Conservation (phyloP, 2,888 invertebrate species). For the Drosophila anomelani region DNA sequence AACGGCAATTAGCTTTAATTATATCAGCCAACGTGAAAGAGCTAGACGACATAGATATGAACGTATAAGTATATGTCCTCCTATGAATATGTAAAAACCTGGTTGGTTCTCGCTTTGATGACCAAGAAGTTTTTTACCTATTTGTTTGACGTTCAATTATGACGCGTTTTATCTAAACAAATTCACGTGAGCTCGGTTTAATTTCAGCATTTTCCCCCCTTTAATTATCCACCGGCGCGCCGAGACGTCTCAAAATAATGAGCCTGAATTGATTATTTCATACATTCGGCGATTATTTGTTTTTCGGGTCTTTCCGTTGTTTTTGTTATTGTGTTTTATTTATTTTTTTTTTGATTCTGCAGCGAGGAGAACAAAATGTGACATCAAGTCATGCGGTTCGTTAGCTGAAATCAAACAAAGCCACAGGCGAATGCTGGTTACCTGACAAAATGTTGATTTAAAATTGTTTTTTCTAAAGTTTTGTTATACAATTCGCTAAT, state of each 20-base stretch:
- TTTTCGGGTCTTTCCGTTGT: slow-evolving; percentile 36
- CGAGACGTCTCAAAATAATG: slow-evolving; percentile 51
- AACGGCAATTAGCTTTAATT: slow-evolving; percentile 66
- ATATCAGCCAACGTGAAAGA: slow-evolving; percentile 32
- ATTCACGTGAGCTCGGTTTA: slow-evolving; percentile 70
- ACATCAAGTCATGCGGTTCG: slow-evolving; percentile 61
- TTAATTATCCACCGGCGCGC: slow-evolving; percentile 27
- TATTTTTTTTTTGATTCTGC: slow-evolving; percentile 17
- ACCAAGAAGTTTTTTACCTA: slow-evolving; percentile 32
- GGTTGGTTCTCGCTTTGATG: slow-evolving; percentile 46
- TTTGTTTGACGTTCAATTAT: slow-evolving; percentile 52
- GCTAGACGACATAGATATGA: slow-evolving; percentile 20
- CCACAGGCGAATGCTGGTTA: slow-evolving; percentile 23
- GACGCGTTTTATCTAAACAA: slow-evolving; percentile 75
- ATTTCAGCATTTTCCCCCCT: slow-evolving; percentile 7
- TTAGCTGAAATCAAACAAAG: slow-evolving; percentile 58
- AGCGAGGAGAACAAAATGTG: slow-evolving; percentile 51
- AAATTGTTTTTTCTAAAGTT: slow-evolving; percentile 29
- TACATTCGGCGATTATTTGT: slow-evolving; percentile 42
- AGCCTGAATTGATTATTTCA: slow-evolving; percentile 56
- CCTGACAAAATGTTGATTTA: slow-evolving; percentile 31
- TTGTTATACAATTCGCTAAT: slow-evolving; percentile 43
- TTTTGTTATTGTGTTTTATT: slow-evolving; percentile 22
- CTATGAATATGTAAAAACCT: slow-evolving; percentile 44
- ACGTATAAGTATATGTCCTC: slow-evolving; percentile 12